Conservation (phyloP, 2,113 vertebrate species). For the Rhadina sibilatrix region DNA sequence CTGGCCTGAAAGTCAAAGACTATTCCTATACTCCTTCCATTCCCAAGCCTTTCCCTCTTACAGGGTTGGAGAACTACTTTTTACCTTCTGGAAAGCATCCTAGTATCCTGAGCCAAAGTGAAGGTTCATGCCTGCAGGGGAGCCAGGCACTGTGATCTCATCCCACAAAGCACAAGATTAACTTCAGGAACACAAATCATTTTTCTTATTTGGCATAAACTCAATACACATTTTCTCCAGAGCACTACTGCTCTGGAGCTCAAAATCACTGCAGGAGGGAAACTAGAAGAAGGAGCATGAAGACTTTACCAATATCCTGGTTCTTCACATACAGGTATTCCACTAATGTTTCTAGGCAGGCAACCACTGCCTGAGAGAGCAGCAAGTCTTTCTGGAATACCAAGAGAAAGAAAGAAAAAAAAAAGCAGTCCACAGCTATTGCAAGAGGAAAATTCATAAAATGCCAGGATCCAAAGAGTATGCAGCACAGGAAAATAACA, state of each 20-base stretch:
- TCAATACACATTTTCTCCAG: not conserved
- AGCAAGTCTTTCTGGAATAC: constrained; percentile 83
- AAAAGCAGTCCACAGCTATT: not conserved
- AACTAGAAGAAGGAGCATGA: not conserved
- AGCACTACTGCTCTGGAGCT: not conserved
- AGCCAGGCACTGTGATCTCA: not conserved
- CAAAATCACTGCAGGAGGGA: not conserved
- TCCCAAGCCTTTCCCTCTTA: not conserved
- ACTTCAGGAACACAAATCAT: not conserved
- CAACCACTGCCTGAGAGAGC: constrained; percentile 80
- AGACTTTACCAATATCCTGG: constrained; percentile 77
- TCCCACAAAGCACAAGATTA: not conserved
- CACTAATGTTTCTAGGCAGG: constrained; percentile 85
- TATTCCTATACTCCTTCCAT: not conserved
- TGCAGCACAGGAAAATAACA: constrained; percentile 22
- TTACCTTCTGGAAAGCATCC: not conserved
- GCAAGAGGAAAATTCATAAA: not conserved
- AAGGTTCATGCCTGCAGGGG: not conserved
- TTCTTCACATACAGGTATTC: constrained; percentile 80
- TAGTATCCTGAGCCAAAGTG: not conserved
- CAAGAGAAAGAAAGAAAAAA: not conserved
- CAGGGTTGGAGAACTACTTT: not conserved
- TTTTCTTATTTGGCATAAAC: constrained; percentile 10
- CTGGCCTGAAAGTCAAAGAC: not conserved
- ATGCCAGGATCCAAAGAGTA: constrained; percentile 1